A percentile compares a stretch with the other conserved stretches of the same genome.
Conservation (phyloP, 2,113 vertebrate species). For the Malurus alboscapulatus region DNA sequence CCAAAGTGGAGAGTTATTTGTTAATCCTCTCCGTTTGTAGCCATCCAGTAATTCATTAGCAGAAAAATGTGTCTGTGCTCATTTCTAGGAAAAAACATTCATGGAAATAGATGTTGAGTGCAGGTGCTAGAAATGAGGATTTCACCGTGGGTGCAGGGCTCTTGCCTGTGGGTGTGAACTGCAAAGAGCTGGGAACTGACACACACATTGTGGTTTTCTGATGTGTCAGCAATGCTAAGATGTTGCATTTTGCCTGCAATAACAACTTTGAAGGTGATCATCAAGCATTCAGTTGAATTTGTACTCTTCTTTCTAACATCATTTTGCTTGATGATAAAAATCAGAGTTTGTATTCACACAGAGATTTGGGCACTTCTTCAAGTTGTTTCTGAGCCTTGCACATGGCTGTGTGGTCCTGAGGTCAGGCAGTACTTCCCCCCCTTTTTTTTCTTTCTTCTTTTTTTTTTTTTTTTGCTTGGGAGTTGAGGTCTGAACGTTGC, state of each 20-base stretch:
- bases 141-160: neutral
- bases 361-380: neutral
- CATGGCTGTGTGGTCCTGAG: neutral
- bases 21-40: constrained; percentile 1
- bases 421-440: neutral
- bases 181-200: neutral
- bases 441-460: neutral
- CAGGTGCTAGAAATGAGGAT: neutral
- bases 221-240: constrained; percentile 15
- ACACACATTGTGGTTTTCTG: neutral
- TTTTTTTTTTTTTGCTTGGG: neutral
- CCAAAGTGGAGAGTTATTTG: neutral
- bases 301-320: neutral
- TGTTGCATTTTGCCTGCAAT: constrained; percentile 33
- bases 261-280: constrained; percentile 49
- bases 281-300: constrained; percentile 3
- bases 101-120: neutral
- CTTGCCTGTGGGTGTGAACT: neutral
- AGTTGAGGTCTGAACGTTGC: neutral
- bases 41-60: neutral
- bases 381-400: neutral
- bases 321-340: neutral
- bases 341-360: neutral
- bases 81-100: neutral
- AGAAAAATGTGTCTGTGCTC: neutral